Conservation (phyloP, 2,888 invertebrate genomes). For the Pollenia labialis region DNA sequence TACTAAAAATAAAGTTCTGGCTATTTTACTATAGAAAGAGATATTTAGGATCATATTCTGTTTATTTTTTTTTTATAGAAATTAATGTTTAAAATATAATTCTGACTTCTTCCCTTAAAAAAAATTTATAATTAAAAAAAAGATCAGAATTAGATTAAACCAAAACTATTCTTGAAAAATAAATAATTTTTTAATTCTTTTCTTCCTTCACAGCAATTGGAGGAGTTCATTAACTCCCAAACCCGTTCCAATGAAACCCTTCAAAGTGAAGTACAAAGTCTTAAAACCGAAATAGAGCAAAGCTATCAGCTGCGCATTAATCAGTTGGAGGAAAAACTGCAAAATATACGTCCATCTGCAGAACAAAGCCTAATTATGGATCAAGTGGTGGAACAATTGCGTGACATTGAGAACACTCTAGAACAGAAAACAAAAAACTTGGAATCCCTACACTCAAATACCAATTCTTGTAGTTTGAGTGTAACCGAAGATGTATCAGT, state of each 20-base stretch:
- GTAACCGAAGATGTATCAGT: constrained; percentile 93
- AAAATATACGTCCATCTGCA: constrained; percentile 84
- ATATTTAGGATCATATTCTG: too few species aligned
- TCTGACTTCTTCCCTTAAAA: too few species aligned
- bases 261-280: constrained; percentile 81
- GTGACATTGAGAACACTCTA: constrained; percentile 88
- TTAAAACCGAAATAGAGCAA: constrained; percentile 81
- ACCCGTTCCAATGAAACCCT: constrained; percentile 81
- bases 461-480: constrained; percentile 87
- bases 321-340: constrained; percentile 84
- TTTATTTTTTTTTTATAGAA: too few species aligned
- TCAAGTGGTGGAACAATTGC: constrained; percentile 85
- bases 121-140: too few species aligned
- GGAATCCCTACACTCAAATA: constrained; percentile 89
- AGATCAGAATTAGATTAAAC: too few species aligned
- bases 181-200: constrained; percentile 9
- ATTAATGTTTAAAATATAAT: too few species aligned
- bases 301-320: constrained; percentile 81
- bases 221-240: constrained; percentile 81
- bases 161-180: neutral
- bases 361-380: constrained; percentile 85
- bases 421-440: constrained; percentile 89
- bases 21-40: too few species aligned
- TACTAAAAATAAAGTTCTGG: too few species aligned
- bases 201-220: constrained; percentile 78